A percentile compares a stretch with the other conserved stretches of the same genome.
phyloP scores from a whole-genome alignment of 2,113 vertebrate species.

The Gymnarchus niloticus region DNA sequence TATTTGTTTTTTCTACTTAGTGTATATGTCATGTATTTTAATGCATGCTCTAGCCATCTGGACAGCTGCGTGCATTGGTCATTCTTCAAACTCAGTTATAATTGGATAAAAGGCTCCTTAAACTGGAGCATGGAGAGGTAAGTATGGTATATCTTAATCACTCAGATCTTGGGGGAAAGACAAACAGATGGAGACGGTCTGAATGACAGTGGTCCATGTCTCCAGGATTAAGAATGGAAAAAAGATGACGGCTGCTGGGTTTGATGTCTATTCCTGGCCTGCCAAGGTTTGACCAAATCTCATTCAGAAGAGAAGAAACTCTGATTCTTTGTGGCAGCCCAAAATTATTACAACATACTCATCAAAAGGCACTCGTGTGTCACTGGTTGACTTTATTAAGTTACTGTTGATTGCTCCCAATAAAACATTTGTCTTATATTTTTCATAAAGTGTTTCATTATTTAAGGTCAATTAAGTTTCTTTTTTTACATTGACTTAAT shows the following conservation, averaged over 20 bases:
- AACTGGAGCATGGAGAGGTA: background rate
- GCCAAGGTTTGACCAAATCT: conserved; percentile 48
- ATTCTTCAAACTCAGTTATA: background rate
- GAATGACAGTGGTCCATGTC: conserved; percentile 33
- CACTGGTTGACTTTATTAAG: conserved; percentile 51
- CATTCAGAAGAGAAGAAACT: conserved; percentile 36
- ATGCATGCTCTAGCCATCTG: background rate
- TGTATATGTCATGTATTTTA: background rate
- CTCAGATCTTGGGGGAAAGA: conserved; percentile 31
- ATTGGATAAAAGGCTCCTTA: background rate
- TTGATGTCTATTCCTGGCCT: conserved; percentile 54
- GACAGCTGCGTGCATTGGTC: background rate
- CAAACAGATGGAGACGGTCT: conserved; percentile 44
- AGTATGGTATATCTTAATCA: conserved; percentile 3
- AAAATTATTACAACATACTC: conserved; percentile 35
- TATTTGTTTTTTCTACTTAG: background rate
- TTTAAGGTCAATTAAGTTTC: conserved; percentile 31
- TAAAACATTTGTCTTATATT: background rate
- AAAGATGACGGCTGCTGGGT: conserved; percentile 46
- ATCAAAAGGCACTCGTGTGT: conserved; percentile 45
- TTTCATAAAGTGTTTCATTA: conserved; percentile 10
- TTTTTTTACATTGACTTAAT: background rate
- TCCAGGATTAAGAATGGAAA: conserved; percentile 55
- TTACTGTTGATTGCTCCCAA: conserved; percentile 27
- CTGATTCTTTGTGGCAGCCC: conserved; percentile 56